Percentiles rank a stretch among this genome's conserved stretches.
These are phyloP conservation scores for Arothron firmamentum DNA, from an alignment of 2,113 vertebrate genomes.

Conservation along the genomic window DNA sequence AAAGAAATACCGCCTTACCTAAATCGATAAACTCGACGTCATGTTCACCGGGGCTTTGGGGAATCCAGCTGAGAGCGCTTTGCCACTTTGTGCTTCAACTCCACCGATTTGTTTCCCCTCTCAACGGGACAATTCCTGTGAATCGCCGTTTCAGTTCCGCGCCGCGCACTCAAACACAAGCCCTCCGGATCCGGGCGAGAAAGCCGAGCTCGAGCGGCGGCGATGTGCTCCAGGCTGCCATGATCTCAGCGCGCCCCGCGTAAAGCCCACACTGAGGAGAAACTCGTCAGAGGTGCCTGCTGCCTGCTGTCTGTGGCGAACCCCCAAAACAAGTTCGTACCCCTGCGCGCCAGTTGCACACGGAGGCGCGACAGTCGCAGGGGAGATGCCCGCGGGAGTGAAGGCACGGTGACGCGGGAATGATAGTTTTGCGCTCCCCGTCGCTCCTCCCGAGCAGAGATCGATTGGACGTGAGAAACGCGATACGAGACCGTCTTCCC, in stretches of 20 bases:
- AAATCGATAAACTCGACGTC: conserved; percentile 58
- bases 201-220: conserved; percentile 23
- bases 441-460: conserved; percentile 74
- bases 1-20: conserved; percentile 60
- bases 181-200: conserved; percentile 30
- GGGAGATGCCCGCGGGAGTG: conserved; percentile 64
- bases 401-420: conserved; percentile 62
- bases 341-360: conserved; percentile 28
- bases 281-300: conserved; percentile 67
- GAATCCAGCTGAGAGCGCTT: conserved; percentile 46
- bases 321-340: conserved; percentile 58
- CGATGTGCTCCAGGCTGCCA: conserved; percentile 35
- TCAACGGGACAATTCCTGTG: conserved; percentile 37
- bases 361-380: conserved; percentile 45
- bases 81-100: conserved; percentile 56
- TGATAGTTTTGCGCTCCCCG: conserved; percentile 71
- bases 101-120: conserved; percentile 52
- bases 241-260: conserved; percentile 43
- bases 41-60: conserved; percentile 48
- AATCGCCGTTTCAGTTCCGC: conserved; percentile 48
- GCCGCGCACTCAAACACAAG: conserved; percentile 15
- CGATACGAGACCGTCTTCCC: conserved; percentile 69
- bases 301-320: conserved; percentile 43
- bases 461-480: conserved; percentile 78
- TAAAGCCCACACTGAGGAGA: conserved; percentile 36